Base-by-base conservation (phyloP, 1,140 invertebrate genomes). In the Pomacea maculata region DNA sequence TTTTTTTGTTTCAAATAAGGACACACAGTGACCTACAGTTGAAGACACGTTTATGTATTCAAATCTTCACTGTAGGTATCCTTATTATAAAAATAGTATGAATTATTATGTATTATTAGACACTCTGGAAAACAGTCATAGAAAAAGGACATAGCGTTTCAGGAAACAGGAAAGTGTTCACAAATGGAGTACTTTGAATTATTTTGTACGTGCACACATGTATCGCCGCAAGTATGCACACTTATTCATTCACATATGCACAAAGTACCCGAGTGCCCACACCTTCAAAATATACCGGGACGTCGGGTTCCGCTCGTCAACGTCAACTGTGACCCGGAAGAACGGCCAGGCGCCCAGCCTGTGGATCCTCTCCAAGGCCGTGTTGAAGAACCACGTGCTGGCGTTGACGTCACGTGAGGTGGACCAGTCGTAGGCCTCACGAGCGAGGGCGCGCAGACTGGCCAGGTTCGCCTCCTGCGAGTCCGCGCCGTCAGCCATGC, bases 321-420 rank as follows among this genome's bases (percentile, higher is more conserved):
- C 83, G 19, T 87, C 86, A 19, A 88, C 84, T 0, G 70, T 81
- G 10, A 87, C 82, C 19, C 78, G 79, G 76, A 88, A 87, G 19
- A 88, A 71, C 15, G 87, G 87, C 85, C 86, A 87, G 21, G 86
- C 81, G 52, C 84, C 82, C 57, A 83, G 82, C 29, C 78, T 63
- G 76, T 88, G 86, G 9, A 88, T 80, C 25, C 73, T 79, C 80
- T 87, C 83, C n/a, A 88, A 78, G 19, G 81, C 75, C 14, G 80
- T 75, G 54, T 78, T 21, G n/a, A 86, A 85, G 12, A 70, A 71
- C 78, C 83, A 85, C 11, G 63, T 64, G 61, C 45, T 65, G 54
- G 73, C 79, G 45, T 73, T 55, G 55, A 73, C 72, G 25, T 63
- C 75, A 15, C 63, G 45, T 14, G 68, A 45, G 52, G 19, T 45